Conservation (phyloP, 2,888 invertebrate species). For the Tetanocera ferruginea region DNA sequence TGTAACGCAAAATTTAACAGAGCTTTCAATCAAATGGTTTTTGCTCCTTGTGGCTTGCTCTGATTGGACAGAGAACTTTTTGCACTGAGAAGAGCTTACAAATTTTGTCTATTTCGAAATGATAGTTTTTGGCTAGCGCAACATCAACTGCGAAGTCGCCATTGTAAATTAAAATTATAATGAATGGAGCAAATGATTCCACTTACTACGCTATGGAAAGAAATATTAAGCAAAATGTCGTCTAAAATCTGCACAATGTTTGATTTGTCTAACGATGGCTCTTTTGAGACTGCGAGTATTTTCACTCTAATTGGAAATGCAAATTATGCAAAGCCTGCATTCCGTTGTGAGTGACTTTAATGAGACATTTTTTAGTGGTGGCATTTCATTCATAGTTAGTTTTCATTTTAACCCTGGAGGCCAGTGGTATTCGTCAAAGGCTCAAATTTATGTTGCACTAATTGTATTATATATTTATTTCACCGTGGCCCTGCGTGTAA, state of each 20-base stretch:
- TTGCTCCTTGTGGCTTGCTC: not conserved
- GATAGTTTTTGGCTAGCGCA: no score
- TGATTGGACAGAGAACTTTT: not conserved
- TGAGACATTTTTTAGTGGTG: slow-evolving; percentile 15
- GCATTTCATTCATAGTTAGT: not conserved
- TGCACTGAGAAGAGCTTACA: not conserved
- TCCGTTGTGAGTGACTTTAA: slow-evolving; percentile 4
- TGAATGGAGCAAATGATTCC: no score
- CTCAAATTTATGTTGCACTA: no score
- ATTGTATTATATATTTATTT: no score
- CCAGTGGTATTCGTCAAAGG: no score
- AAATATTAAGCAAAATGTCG: no score
- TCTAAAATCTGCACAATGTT: no score
- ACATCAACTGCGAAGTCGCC: no score
- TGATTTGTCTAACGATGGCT: not conserved
- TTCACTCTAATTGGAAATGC: not conserved
- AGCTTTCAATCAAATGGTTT: not conserved
- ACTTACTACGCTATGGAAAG: no score
- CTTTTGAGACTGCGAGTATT: not conserved
- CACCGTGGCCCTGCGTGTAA: no score
- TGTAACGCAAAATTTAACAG: not conserved
- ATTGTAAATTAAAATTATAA: no score
- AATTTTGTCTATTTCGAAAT: not conserved
- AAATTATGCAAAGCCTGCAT: not conserved
- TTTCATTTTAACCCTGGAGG: not conserved